Base-by-base conservation (phyloP, 37 sponge, comb jelly and placozoan species). In the Eunapius fragilis region DNA sequence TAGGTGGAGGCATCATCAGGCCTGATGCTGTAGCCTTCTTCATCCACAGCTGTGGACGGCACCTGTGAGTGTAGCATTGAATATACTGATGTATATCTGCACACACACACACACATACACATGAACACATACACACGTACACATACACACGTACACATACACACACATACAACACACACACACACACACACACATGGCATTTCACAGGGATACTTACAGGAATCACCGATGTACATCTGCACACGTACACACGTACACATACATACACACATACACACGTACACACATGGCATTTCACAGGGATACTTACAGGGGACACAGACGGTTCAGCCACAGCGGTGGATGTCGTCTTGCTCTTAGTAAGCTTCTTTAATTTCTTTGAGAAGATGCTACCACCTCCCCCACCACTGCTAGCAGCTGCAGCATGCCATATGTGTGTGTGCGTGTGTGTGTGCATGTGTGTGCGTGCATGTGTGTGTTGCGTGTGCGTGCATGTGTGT, bases 1-100 rank as follows among this genome's bases (percentile, higher is more conserved):
- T 88, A 69, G 41, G 27, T 74, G 78, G 94, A 87, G 31, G 96
- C 96, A 82, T 96, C 92, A 6, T 72, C 76, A 2, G 96, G 96
- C 19, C 96, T 82, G 37, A 96, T 96, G 28, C 87, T 89, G 87
- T 86, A 96, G 4, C 96, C 96, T 35, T 96, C 96, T 69, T 90
- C 96, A 69, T 96, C 96, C 45, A 96, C 94, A n/a, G 86, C 89
- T 26, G 22, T 19, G 6, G 58, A 58, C 17, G 58, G 58, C 17
- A 11, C 58, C 58, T 58, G 58, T 31, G 35, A 76, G 25, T 76
- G 35, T 32, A 41, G 14, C 58, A 58, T 19, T 22, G 26, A 26
- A 25, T 38, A 33, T 10, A 4, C 58, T 17, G 19, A 58, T 17
- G 14, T 19, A 58, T 19, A 58, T 74, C 48, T 12, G 31, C 67